Conservation (phyloP, 2,113 vertebrate species). For the Dipodomys ordii region DNA sequence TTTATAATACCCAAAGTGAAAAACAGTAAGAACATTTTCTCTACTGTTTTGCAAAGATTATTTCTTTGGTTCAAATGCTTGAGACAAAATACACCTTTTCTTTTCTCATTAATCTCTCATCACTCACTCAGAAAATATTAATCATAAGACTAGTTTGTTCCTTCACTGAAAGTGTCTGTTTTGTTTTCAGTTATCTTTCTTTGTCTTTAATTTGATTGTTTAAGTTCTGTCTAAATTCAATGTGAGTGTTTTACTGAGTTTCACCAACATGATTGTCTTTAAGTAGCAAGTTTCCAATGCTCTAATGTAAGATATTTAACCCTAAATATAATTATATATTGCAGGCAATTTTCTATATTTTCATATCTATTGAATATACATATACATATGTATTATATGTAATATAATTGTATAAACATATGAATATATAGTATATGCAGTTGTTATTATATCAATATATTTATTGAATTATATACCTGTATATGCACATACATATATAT, state of each 20-base stretch:
- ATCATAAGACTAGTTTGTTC: neutral
- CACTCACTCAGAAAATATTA: neutral
- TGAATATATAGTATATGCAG: no score
- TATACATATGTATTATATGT: neutral
- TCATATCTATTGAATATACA: neutral
- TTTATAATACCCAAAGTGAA: no score
- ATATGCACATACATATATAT: neutral
- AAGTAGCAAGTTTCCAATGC: neutral
- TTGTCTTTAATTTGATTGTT: neutral
- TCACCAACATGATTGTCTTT: neutral
- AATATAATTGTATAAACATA: no score
- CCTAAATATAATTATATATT: neutral
- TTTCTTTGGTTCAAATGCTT: neutral
- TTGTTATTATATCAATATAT: no score
- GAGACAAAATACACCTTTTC: neutral
- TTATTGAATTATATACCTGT: neutral
- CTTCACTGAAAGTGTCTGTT: neutral
- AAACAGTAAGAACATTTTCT: neutral
- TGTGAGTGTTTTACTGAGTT: neutral
- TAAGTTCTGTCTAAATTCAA: neutral
- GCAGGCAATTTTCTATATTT: neutral
- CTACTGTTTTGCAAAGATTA: neutral
- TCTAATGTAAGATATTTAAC: slow-evolving; percentile 9
- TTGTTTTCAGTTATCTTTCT: neutral
- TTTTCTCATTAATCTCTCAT: neutral